Evolutionary conservation across 2,797 vertebrate species (phyloP), one percentile per base, ranked within the genome.

Genomic region (Enteromius radiatus): DNA sequence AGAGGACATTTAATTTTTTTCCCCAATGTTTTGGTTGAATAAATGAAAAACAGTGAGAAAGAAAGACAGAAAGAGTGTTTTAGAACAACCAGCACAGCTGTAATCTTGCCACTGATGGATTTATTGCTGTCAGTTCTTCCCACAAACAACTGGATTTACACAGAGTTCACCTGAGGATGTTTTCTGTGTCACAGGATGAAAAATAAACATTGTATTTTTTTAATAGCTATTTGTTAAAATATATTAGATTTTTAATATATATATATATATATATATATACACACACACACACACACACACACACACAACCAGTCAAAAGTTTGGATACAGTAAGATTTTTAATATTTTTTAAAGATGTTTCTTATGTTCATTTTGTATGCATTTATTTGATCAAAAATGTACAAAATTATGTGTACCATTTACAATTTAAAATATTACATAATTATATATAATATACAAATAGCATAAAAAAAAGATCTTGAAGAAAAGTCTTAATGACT

Each of bases 91-190:
- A 45, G 5, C 9, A 59, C 69, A 15, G 36, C 19, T 47, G 63
- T 80, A 80, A 80, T 82, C 76, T 47, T 70, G 69, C 80, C 77
- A 78, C 12, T 73, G 71, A 65, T 41, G 70, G 78, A 76, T 59
- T 49, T 71, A 84, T 41, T 67, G 28, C 67, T 71, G 61, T 52
- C 76, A 43, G n/a, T 4, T 77, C 5, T n/a, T 38, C 38, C 9
- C 33, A 45, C 61, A 67, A 78, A 78, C 19, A 61, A 63, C 52
- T 56, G 65, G 21, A 28, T 52, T 70, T 71, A 54, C 28, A 28
- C 11, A 17, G 28, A n/a, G 38, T 19, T 8, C 15, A 52, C 1
- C 17, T 21, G 43, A 1, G 28, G 5, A 52, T 1, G 10, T 59
- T 61, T 10, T 41, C 12, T 65, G 3, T 63, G 10, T 1, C 19